A percentile compares a stretch with the other conserved stretches of the same genome.
phyloP scores from a whole-genome alignment of 2,113 vertebrate species.

The Falco punctatus region DNA sequence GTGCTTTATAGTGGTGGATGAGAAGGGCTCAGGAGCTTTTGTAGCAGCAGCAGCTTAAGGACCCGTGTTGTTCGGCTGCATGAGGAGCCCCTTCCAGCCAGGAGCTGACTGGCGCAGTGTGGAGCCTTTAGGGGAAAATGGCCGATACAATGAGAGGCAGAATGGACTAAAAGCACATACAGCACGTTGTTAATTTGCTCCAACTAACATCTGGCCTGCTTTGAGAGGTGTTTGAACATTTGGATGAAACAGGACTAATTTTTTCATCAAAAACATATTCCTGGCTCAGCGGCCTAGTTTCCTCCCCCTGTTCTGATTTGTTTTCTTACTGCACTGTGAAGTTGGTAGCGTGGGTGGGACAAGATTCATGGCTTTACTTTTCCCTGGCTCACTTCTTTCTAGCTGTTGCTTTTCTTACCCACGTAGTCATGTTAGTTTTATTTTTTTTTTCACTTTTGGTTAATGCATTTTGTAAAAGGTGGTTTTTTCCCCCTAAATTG shows the following conservation, averaged over 20 bases:
- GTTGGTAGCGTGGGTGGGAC: neutral
- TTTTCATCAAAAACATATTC: conserved; percentile 26
- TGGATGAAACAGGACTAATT: neutral
- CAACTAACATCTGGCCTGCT: neutral
- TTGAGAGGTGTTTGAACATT: neutral
- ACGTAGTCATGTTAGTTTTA: rapidly evolving
- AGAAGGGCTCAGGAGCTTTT: neutral
- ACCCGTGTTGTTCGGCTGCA: neutral
- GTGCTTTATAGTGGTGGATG: neutral
- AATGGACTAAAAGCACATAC: neutral
- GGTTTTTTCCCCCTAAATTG: neutral
- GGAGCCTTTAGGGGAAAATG: neutral
- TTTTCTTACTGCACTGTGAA: neutral
- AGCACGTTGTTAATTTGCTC: neutral
- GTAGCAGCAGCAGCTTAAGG: neutral
- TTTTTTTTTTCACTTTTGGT: neutral
- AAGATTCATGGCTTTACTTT: neutral
- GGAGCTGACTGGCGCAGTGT: neutral
- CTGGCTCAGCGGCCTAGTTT: neutral
- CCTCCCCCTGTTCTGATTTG: neutral
- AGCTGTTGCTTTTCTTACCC: neutral
- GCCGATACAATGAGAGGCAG: neutral
- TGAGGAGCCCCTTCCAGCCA: neutral
- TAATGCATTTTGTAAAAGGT: neutral
- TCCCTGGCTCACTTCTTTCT: neutral